Base-by-base conservation (phyloP, 2,888 invertebrate genomes). In the Gasteruption jaculator region DNA sequence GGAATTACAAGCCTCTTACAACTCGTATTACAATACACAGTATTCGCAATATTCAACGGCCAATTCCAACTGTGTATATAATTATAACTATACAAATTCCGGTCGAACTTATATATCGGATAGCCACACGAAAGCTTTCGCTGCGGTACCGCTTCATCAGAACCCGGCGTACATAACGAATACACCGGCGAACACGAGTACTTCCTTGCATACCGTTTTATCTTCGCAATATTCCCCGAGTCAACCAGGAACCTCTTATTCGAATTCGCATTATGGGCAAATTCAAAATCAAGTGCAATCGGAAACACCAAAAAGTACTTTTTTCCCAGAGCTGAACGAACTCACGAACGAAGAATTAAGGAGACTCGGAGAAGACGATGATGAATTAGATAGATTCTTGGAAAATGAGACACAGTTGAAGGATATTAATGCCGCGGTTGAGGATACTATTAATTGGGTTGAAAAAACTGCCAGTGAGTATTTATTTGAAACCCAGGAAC, bases 341-440 rank as follows among this genome's bases (percentile, higher is more conserved):
- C 58, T 79, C 49, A 71, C 73, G 51, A 55, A 76, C 56, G 83
- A 85, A 35, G 86, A 89, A 67, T 72, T 90, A 30, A 78, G 81
- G 52, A 80, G 81, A 59, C 73, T 89, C 14, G 76, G 81, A 56
- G 79, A 82, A 32, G 83, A 83, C 70, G 76, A 79, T 0, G 85
- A 87, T 56, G 76, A 79, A 52, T 80, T 86, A 69, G 82, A 86
- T 56, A 85, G 86, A 62, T 81, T 86, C 46, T 70, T 89, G 27
- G 82, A 84, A 59, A 81, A 79, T 49, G 76, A 82, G 62, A 81
- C 83, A 0, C 77, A 81, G 48, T 74, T 86, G 1, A 74, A 80
- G 38, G 82, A 85, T 57, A 73, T 85, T 25, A 83, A 86, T 53
- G 71, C 79, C 42, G 78, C 81, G 45, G 76, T 88, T 0, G 85